Evolutionary conservation across 1,140 invertebrate genomes (phyloP), one percentile per base, ranked within the genome.

Genomic region (Drosophila navojoa): DNA sequence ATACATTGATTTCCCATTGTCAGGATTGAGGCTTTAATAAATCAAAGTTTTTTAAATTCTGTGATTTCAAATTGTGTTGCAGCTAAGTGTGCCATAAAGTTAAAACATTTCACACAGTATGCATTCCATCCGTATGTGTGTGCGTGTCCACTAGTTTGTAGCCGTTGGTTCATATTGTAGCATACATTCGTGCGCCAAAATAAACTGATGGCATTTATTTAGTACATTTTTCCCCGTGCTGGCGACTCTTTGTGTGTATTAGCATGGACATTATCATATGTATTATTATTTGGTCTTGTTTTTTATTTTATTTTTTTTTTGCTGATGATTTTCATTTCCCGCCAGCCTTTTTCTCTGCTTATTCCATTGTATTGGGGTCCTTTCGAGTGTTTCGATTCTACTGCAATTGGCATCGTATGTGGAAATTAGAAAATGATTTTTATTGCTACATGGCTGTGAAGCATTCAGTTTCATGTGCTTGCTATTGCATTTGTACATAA

Each of bases 391-490:
- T 69, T 55, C 50, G 22, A 11, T 60, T 16, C 13, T 57, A 22
- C 40, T 68, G 49, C 25, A 55, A 49, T 64, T 49, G 5, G 11
- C 11, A 85, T 71, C 58, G 62, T 35, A 77, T 79, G 82, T 87
- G 82, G 82, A 87, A 79, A 87, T 87, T 87, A 87, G 79, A 87
- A 87, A 87, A 87, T 87, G 72, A 87, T 60, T 87, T 86, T 77
- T 76, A 86, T 54, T 86, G 81, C 74, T 61, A 50, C 81, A 27
- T 79, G 64, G 60, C 71, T 79, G 78, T 54, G 49, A 78, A 60
- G 50, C 25, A 57, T 50, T 29, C 47, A 60, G 32, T 75, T 71
- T 67, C 16, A 40, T 76, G 35, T 62, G 16, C 47, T 57, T 66
- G 59, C 15, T 40, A 27, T 45, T 53, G 55, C 11, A 35, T 57